Conservation (phyloP, 2,113 vertebrate genomes). For the Aphyosemion australe region DNA sequence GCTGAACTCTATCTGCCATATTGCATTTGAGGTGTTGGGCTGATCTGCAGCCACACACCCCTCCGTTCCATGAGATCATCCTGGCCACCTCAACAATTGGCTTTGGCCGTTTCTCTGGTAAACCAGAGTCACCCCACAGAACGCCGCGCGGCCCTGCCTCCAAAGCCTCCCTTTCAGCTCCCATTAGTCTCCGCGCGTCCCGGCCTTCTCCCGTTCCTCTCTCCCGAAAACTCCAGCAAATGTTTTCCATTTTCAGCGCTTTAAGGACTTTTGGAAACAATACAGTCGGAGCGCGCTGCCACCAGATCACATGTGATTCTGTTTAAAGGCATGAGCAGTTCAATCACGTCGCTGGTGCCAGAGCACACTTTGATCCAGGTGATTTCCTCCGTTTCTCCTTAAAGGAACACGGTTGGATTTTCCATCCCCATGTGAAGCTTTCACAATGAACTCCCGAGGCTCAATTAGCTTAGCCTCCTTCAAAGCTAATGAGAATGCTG, state of each 20-base stretch:
- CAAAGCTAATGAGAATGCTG: slow-evolving; percentile 63
- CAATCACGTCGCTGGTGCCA: slow-evolving; percentile 51
- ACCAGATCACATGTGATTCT: slow-evolving; percentile 64
- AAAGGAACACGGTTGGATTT: slow-evolving; percentile 23
- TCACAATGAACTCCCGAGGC: slow-evolving; percentile 6
- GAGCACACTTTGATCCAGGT: slow-evolving; percentile 68
- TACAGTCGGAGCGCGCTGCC: slow-evolving; percentile 52
- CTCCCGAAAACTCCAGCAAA: slow-evolving; percentile 44
- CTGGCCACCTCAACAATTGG: slow-evolving; percentile 64
- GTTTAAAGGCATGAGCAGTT: slow-evolving; percentile 60
- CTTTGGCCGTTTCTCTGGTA: slow-evolving; percentile 44
- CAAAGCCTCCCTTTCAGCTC: slow-evolving; percentile 47
- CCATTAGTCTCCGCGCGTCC: slow-evolving; percentile 38
- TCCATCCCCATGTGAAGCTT: slow-evolving; percentile 3
- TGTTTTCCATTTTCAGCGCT: slow-evolving; percentile 69
- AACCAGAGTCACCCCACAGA: slow-evolving; percentile 58
- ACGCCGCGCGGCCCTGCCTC: slow-evolving; percentile 43
- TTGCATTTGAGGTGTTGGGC: slow-evolving; percentile 54
- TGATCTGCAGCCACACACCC: slow-evolving; percentile 54
- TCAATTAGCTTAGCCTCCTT: slow-evolving; percentile 41
- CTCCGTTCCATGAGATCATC: slow-evolving; percentile 74
- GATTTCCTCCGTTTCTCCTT: slow-evolving; percentile 58
- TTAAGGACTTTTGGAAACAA: slow-evolving; percentile 61
- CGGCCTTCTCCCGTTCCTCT: slow-evolving; percentile 23
- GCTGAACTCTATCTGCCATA: slow-evolving; percentile 65